Evolutionary conservation across 2,797 vertebrate genomes (phyloP).

Genomic region (Eulemur coronatus): DNA sequence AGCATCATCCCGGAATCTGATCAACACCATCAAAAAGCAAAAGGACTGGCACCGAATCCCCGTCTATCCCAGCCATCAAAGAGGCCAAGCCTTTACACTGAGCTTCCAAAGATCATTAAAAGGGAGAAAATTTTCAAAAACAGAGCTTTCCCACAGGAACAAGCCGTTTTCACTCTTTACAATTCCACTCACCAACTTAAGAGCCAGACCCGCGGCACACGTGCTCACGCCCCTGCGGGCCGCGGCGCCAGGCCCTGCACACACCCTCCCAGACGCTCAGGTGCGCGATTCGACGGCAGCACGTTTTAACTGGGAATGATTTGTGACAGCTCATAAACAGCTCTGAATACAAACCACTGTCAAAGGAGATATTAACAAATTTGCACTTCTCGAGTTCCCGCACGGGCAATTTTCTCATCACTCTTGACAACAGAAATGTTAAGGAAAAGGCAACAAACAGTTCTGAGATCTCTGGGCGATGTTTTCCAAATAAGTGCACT

Average conservation of each 20-base stretch:
- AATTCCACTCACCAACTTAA: neutral
- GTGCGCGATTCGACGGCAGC: neutral
- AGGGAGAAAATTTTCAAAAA: conserved; percentile 1
- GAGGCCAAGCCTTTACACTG: neutral
- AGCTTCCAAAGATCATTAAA: neutral
- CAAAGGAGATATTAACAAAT: conserved; percentile 73
- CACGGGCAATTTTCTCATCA: conserved; percentile 72
- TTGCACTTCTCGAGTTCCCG: conserved; percentile 65
- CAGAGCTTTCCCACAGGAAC: neutral
- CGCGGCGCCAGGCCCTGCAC: neutral
- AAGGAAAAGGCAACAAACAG: conserved; percentile 67
- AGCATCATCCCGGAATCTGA: neutral
- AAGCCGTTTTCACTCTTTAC: neutral
- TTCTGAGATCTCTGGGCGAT: conserved; percentile 52
- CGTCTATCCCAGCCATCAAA: neutral
- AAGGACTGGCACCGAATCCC: neutral
- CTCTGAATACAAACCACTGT: conserved; percentile 69
- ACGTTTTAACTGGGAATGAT: conserved; percentile 63
- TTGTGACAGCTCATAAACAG: conserved; percentile 70
- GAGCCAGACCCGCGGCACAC: neutral
- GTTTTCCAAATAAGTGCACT: conserved; percentile 66
- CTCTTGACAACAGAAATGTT: conserved; percentile 66
- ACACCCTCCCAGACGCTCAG: neutral
- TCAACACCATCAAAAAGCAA: neutral
- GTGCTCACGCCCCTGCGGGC: neutral